phyloP scores from a whole-genome alignment of 1,140 invertebrate genomes.

The Coptotermes formosanus region DNA sequence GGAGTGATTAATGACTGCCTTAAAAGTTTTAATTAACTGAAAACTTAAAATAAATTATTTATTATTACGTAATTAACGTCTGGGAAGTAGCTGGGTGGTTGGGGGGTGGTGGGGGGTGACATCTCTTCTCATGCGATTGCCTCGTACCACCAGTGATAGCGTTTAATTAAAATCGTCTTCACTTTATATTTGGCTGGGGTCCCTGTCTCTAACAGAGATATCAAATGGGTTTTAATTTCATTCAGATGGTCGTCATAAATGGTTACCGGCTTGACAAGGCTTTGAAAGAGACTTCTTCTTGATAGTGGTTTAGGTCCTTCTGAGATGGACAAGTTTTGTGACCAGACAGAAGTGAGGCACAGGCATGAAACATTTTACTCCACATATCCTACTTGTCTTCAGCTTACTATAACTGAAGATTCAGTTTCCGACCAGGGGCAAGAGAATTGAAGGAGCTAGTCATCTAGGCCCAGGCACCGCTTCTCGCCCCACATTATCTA shows the following conservation, averaged over 20 bases:
- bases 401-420: not conserved
- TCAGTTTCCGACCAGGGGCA: not conserved
- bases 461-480: no score
- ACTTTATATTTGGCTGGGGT: not conserved
- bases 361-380: not conserved
- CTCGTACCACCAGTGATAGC: not conserved
- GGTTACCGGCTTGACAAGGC: not conserved
- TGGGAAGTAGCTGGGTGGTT: not conserved
- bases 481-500: no score
- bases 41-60: conserved; percentile 20
- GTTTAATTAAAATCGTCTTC: conserved; percentile 13
- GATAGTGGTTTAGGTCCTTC: no score
- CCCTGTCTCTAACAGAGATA: not conserved
- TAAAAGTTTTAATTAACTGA: conserved; percentile 20
- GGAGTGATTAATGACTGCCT: conserved; percentile 14
- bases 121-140: not conserved
- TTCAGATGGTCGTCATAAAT: not conserved
- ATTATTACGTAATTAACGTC: conserved; percentile 10
- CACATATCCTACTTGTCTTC: not conserved
- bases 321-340: no score
- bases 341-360: no score
- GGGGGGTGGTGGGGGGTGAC: not conserved
- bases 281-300: no score
- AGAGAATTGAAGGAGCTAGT: not conserved
- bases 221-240: not conserved